phyloP scores from a whole-genome alignment of 1,140 invertebrate species.

The Carposina sasakii region DNA sequence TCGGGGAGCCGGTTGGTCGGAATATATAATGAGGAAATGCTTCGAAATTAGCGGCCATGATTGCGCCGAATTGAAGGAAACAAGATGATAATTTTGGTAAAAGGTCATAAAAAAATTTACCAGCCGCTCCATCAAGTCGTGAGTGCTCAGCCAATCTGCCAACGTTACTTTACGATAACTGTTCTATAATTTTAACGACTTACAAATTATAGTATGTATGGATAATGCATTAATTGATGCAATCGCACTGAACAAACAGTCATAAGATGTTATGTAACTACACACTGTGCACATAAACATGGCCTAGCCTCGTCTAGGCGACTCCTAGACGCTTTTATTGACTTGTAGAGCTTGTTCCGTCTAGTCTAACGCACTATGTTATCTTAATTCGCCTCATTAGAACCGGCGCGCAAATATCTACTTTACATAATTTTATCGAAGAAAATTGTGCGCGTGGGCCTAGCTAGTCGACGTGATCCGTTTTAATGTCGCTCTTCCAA shows the following conservation, averaged over 20 bases:
- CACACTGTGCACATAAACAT: slow-evolving; percentile 8
- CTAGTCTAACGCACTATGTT: slow-evolving; percentile 25
- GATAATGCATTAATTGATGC: too few relatives aligned
- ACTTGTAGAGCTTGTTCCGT: slow-evolving; percentile 28
- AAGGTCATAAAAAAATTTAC: too few relatives aligned
- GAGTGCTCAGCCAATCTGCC: too few relatives aligned
- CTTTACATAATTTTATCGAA: slow-evolving; percentile 57
- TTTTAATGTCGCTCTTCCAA: slow-evolving; percentile 38
- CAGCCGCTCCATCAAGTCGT: too few relatives aligned
- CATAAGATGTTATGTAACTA: too few relatives aligned
- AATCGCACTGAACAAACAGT: too few relatives aligned
- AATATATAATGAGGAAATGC: slow-evolving; percentile 55
- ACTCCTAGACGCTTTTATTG: slow-evolving; percentile 36
- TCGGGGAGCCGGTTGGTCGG: slow-evolving; percentile 35
- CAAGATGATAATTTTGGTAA: slow-evolving; percentile 47
- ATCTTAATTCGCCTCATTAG: slow-evolving; percentile 59
- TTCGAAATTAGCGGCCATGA: slow-evolving; percentile 25
- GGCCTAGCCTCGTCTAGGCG: slow-evolving; percentile 22
- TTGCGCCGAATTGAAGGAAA: slow-evolving; percentile 32
- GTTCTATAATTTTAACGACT: too few relatives aligned
- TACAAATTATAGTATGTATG: too few relatives aligned
- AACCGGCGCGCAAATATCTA: slow-evolving; percentile 41
- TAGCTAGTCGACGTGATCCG: slow-evolving; percentile 29
- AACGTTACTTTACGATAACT: too few relatives aligned
- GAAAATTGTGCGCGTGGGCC: slow-evolving; percentile 51